Evolutionary conservation across 2,797 vertebrate species (phyloP).

Genomic region (Halcyon badia): DNA sequence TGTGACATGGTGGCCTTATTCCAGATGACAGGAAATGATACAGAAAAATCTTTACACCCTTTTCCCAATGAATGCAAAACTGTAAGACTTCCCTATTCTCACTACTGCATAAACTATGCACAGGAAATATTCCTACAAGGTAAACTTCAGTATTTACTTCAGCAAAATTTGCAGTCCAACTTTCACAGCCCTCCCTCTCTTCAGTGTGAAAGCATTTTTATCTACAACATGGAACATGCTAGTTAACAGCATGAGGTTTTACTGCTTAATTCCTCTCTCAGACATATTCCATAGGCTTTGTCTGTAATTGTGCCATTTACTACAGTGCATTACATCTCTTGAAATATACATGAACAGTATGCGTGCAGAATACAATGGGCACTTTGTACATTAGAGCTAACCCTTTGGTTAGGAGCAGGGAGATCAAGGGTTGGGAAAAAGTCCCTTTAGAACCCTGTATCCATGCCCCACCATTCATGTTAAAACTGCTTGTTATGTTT

Average conservation of each 20-base stretch:
- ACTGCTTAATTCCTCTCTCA: neutral
- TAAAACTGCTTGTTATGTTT: neutral
- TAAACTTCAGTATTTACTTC: neutral
- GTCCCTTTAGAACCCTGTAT: neutral
- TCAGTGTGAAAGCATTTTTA: neutral
- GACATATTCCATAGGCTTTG: neutral
- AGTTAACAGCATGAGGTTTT: neutral
- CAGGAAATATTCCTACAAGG: neutral
- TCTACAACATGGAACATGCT: neutral
- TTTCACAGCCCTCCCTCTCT: neutral
- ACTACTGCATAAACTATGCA: neutral
- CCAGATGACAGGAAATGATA: neutral
- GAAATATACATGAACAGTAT: conserved; percentile 22
- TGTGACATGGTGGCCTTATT: neutral
- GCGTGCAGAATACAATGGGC: conserved; percentile 10
- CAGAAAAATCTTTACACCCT: neutral
- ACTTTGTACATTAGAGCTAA: neutral
- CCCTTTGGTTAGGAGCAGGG: neutral
- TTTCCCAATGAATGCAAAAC: neutral
- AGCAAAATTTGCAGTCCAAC: neutral
- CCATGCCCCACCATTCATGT: neutral
- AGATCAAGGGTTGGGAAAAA: neutral
- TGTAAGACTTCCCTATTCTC: neutral
- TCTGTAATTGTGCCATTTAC: conserved; percentile 31
- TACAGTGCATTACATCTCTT: conserved; percentile 12